Evolutionary conservation across 2,888 invertebrate species (phyloP).

Genomic region (Lampropteryx suffumata): DNA sequence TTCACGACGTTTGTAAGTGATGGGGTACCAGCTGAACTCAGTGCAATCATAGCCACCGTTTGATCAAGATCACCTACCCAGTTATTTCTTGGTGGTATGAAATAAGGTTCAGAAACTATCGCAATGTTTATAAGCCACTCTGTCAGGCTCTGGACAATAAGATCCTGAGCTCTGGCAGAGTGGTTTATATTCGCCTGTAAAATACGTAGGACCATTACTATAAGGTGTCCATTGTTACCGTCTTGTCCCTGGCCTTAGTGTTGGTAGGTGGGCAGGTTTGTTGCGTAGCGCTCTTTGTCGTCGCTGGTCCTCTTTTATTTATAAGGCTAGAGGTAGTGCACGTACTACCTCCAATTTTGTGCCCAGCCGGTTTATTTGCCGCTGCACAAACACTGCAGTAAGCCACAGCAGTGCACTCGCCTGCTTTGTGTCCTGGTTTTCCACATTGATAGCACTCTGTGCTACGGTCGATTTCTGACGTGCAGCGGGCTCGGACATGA

Average conservation of each 20-base stretch:
- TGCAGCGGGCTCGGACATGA: background rate
- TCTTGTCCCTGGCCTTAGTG: background rate
- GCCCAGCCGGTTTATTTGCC: background rate
- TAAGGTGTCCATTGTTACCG: background rate
- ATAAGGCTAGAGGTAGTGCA: background rate
- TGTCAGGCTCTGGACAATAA: slow-evolving; percentile 3
- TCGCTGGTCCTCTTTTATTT: too few relatives aligned
- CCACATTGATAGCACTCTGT: slow-evolving; percentile 2
- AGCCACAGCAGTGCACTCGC: background rate
- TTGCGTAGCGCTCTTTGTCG: too few relatives aligned
- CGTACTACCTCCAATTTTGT: background rate
- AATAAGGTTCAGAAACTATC: slow-evolving; percentile 2
- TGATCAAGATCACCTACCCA: background rate
- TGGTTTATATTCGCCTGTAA: slow-evolving; percentile 8
- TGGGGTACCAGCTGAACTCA: background rate
- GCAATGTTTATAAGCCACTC: slow-evolving; percentile 7
- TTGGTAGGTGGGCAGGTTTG: too few relatives aligned
- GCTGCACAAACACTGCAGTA: background rate
- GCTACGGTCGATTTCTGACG: background rate
- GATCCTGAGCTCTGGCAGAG: slow-evolving; percentile 7
- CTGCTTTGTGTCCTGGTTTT: background rate
- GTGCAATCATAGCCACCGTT: background rate
- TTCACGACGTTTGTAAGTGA: background rate
- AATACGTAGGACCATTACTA: background rate
- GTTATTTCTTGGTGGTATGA: background rate